Evolutionary conservation across 2,113 vertebrate species (phyloP).

Genomic region (Herpetotheres cachinnans): DNA sequence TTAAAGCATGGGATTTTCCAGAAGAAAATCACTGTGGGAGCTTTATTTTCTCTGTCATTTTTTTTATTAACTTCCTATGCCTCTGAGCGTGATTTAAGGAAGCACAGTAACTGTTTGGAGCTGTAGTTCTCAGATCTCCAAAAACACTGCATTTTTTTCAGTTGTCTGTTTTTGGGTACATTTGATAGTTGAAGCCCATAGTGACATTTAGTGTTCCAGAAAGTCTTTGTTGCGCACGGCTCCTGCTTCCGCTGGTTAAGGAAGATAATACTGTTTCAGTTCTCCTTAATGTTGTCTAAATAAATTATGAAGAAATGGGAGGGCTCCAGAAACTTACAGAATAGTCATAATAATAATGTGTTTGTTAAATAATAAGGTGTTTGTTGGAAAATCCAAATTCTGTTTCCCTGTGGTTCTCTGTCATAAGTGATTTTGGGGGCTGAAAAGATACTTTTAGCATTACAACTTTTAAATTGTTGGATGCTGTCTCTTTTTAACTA

Average conservation of each 20-base stretch:
- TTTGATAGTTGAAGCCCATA: neutral
- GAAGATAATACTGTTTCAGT: neutral
- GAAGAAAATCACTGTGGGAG: neutral
- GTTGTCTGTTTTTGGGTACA: neutral
- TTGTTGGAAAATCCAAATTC: neutral
- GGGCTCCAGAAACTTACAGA: neutral
- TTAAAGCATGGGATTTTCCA: neutral
- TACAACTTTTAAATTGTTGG: neutral
- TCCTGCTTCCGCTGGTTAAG: neutral
- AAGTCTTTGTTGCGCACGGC: neutral
- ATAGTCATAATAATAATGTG: neutral
- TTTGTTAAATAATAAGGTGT: neutral
- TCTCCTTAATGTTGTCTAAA: neutral
- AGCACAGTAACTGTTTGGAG: neutral
- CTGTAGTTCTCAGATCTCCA: neutral
- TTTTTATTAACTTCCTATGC: neutral
- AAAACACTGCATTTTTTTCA: neutral
- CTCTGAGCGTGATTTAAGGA: neutral
- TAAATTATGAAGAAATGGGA: neutral
- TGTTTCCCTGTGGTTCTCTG: neutral
- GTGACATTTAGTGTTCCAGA: neutral
- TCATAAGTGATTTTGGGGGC: neutral
- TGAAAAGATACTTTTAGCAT: neutral
- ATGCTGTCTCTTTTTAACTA: neutral
- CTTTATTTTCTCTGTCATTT: neutral